Percentiles rank a stretch among this genome's conserved stretches.
phyloP scores from a whole-genome alignment of 2,113 vertebrate species.

The Cavia porcellus region DNA sequence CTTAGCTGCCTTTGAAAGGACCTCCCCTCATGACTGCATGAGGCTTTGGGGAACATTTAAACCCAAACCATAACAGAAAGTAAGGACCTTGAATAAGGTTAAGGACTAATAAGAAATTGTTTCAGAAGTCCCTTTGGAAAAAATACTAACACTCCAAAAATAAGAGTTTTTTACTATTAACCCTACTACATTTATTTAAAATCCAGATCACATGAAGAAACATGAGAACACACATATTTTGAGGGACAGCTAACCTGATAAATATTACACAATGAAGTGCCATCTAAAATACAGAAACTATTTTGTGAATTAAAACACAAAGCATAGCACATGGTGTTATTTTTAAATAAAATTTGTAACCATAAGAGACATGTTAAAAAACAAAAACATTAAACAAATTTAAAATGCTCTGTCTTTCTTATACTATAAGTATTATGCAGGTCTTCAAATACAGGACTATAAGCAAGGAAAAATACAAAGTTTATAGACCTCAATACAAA shows the following conservation, averaged over 20 bases:
- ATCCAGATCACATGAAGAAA: constrained; percentile 4
- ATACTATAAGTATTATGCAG: not conserved
- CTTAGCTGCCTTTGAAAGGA: too few species aligned
- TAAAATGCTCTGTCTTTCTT: not conserved
- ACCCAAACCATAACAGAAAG: not conserved
- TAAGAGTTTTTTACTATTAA: constrained; percentile 10
- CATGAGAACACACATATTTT: constrained; percentile 39
- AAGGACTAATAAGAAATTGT: not conserved
- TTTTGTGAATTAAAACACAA: not conserved
- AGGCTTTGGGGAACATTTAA: too few species aligned
- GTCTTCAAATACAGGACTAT: not conserved
- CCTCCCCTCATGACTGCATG: too few species aligned
- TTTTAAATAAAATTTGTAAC: not conserved
- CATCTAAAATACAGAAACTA: constrained; percentile 18
- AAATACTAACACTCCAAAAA: constrained; percentile 31
- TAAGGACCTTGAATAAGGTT: not conserved
- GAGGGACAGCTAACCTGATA: not conserved
- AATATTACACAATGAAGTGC: not conserved
- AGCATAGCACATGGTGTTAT: not conserved
- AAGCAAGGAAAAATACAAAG: constrained; percentile 19
- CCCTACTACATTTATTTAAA: constrained; percentile 68
- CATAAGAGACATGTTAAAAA: constrained; percentile 8
- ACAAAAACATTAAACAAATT: not conserved
- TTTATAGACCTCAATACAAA: not conserved
- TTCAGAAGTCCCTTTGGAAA: not conserved